Base-by-base conservation (phyloP, 2,888 invertebrate genomes). In the Phortica magna region DNA sequence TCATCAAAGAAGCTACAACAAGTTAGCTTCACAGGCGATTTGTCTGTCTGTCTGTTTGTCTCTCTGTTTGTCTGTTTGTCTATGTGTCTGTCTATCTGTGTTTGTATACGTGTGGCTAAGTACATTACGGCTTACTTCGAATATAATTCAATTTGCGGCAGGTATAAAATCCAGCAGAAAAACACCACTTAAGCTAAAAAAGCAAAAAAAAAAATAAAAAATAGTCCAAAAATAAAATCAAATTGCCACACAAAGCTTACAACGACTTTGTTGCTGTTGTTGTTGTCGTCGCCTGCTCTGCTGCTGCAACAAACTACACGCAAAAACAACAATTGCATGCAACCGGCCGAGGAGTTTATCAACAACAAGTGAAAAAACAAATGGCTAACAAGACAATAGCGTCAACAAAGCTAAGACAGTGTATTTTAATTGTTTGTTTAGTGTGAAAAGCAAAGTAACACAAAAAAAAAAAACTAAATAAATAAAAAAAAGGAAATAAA, bases 1-100 rank as follows among this genome's bases (percentile, higher is more conserved):
- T 39, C 74, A 77, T 59, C 74, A 48, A 31, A 75, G 57, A 19
- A 48, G 14, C 48, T 74, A 78, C 53, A 73, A 74, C 73, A 78
- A 68, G 73, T 57, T 70, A n/a, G 43, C 17, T 17, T 55, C 7
- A 55, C n/a, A 2, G 55, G 10, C 55, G 55, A 7, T 55, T 17
- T 55, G 14, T n/a, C 55, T 55, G 55, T 55, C n/a, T 9, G 55
- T 55, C n/a, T n/a, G 12, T 55, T 4, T 7, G 6, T n/a, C 14
- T 55, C 1, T 55, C 55, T 55, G 12, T 22, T 0, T 19, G 61
- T 10, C 7, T 61, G 17, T 17, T 10, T 10, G 10, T n/a, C 22
- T 22, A 1, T 5, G 10, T 59, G 59, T 9, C 59, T 59, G 10
- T 59, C 48, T 48, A 48, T 7, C 59, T 59, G 3, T 7, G n/a